Conservation (phyloP, 2,797 vertebrate species). For the Nannoperca obscura region DNA sequence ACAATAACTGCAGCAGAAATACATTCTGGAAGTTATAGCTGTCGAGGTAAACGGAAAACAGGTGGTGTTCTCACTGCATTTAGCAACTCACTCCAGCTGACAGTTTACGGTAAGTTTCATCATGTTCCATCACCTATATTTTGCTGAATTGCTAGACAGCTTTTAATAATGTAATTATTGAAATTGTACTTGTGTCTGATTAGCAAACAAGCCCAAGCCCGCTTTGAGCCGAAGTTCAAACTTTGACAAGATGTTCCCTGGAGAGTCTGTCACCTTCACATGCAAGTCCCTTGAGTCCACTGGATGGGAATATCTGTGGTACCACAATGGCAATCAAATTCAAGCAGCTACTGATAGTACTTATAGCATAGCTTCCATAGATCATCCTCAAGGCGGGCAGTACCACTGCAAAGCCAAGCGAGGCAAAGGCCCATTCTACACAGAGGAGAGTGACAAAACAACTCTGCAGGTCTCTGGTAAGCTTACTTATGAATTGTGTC, state of each 20-base stretch:
- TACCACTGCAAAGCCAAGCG: constrained; percentile 67
- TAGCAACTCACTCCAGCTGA: constrained; percentile 11
- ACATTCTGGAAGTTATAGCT: constrained; percentile 53
- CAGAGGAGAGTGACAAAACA: constrained; percentile 16
- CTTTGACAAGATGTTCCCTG: constrained; percentile 29
- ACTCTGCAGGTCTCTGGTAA: constrained; percentile 62
- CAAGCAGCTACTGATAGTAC: fast-evolving
- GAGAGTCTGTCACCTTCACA: constrained; percentile 54
- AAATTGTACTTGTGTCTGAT: background rate
- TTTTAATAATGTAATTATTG: background rate
- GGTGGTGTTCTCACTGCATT: fast-evolving
- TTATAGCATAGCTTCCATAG: background rate
- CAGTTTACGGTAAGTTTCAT: constrained; percentile 55
- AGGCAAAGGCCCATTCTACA: constrained; percentile 19
- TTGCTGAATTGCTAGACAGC: background rate
- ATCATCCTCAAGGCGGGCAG: constrained; percentile 9
- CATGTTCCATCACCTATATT: background rate
- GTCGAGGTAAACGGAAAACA: constrained; percentile 57
- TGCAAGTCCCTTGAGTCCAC: background rate
- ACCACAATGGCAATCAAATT: background rate
- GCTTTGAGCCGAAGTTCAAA: background rate
- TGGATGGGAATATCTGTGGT: constrained; percentile 69
- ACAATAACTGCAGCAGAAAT: constrained; percentile 22
- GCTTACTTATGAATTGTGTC: background rate
- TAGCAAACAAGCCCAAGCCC: constrained; percentile 40